phyloP scores from a whole-genome alignment of 2,797 vertebrate genomes.

The Psittacula echo region DNA sequence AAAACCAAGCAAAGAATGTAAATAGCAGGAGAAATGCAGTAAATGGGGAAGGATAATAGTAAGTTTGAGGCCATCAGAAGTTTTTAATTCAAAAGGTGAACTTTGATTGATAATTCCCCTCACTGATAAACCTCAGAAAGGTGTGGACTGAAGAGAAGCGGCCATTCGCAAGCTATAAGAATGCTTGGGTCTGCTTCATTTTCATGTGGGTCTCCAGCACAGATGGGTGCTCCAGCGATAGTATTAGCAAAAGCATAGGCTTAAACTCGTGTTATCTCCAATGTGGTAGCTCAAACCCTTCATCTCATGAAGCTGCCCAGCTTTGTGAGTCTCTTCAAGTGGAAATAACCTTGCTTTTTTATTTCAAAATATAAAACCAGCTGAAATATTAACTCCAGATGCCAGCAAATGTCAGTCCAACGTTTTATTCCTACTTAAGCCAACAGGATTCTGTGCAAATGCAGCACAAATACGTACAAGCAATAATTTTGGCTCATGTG shows the following conservation, averaged over 20 bases:
- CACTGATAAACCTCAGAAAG: background rate
- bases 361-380: background rate
- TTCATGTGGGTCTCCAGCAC: background rate
- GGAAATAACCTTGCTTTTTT: background rate
- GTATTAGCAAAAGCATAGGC: background rate
- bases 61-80: background rate
- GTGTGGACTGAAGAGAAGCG: background rate
- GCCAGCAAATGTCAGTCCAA: slow-evolving; percentile 21
- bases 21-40: background rate
- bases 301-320: background rate
- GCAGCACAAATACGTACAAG: slow-evolving; percentile 16
- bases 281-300: background rate
- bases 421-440: slow-evolving; percentile 6
- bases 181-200: fast-evolving
- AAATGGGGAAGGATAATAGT: background rate
- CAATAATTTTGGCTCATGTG: background rate
- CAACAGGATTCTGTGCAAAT: background rate
- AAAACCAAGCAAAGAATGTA: background rate
- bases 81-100: background rate
- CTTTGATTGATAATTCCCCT: background rate
- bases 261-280: background rate
- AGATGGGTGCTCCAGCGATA: background rate
- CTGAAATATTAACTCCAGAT: background rate
- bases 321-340: background rate
- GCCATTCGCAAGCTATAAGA: background rate